Evolutionary conservation across 1,140 invertebrate genomes (phyloP).

Genomic region (Drosophila nasuta): DNA sequence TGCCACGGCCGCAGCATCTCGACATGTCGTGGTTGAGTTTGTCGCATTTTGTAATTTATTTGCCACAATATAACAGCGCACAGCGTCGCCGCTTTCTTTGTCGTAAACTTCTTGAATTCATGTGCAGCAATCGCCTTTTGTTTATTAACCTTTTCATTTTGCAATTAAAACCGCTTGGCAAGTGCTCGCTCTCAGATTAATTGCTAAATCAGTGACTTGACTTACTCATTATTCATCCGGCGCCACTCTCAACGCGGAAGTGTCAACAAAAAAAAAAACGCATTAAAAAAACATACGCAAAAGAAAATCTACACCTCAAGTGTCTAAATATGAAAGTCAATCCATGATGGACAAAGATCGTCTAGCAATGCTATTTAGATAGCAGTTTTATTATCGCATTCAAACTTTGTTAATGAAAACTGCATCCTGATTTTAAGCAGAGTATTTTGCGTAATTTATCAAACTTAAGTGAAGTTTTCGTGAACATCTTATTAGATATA

Average conservation of each 20-base stretch:
- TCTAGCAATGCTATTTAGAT: background rate
- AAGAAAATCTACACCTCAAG: constrained; percentile 37
- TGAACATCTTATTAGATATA: no score
- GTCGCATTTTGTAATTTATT: constrained; percentile 72
- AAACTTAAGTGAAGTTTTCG: no score
- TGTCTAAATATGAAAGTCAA: constrained; percentile 20
- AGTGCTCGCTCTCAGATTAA: constrained; percentile 70
- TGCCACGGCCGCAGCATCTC: constrained; percentile 44
- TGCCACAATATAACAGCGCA: constrained; percentile 35
- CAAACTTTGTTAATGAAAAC: background rate
- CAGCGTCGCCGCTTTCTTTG: constrained; percentile 74
- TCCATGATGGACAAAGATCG: background rate
- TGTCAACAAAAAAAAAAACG: constrained; percentile 43
- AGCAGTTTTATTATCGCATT: background rate
- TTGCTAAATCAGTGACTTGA: constrained; percentile 57
- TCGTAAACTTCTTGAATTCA: constrained; percentile 76
- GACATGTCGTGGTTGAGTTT: constrained; percentile 37
- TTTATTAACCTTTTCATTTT: constrained; percentile 80
- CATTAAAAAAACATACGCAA: constrained; percentile 49
- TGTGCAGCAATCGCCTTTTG: constrained; percentile 63
- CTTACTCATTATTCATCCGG: constrained; percentile 63
- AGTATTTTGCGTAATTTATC: no score
- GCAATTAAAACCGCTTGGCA: constrained; percentile 70
- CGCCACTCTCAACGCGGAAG: constrained; percentile 68
- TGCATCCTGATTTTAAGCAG: background rate